Evolutionary conservation across 2,113 vertebrate species (phyloP).

Genomic region (Gracilinanus agilis): DNA sequence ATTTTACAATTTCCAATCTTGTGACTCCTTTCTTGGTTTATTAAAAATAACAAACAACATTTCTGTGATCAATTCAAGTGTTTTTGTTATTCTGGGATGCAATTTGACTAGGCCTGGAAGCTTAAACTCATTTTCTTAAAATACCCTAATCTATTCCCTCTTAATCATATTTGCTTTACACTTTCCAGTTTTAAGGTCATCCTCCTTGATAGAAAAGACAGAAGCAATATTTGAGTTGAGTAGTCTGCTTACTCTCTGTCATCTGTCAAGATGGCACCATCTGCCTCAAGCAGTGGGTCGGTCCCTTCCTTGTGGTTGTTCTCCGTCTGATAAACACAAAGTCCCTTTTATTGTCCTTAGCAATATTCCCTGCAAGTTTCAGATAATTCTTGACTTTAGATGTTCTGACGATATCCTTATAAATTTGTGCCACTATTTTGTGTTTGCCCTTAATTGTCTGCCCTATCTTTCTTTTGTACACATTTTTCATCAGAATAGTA

Average conservation of each 20-base stretch:
- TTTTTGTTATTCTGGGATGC: not conserved
- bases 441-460: not conserved
- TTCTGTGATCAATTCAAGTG: not conserved
- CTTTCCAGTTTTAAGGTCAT: not conserved
- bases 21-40: not conserved
- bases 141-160: not conserved
- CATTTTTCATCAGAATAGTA: conserved; percentile 2
- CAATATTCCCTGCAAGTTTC: not conserved
- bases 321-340: not conserved
- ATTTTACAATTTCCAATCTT: not conserved
- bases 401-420: not conserved
- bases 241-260: not conserved
- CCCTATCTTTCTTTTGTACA: not conserved
- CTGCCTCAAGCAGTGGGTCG: not conserved
- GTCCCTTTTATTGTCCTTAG: not conserved
- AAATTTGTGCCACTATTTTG: not conserved
- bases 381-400: not conserved
- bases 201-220: not conserved
- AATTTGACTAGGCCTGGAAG: not conserved
- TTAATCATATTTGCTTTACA: not conserved
- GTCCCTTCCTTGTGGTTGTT: not conserved
- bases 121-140: not conserved
- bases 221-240: conserved; percentile 1
- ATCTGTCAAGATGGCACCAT: conserved; percentile 8
- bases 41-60: not conserved